Base-by-base conservation (phyloP, 2,888 invertebrate genomes). In the Chrysolina haemoptera region DNA sequence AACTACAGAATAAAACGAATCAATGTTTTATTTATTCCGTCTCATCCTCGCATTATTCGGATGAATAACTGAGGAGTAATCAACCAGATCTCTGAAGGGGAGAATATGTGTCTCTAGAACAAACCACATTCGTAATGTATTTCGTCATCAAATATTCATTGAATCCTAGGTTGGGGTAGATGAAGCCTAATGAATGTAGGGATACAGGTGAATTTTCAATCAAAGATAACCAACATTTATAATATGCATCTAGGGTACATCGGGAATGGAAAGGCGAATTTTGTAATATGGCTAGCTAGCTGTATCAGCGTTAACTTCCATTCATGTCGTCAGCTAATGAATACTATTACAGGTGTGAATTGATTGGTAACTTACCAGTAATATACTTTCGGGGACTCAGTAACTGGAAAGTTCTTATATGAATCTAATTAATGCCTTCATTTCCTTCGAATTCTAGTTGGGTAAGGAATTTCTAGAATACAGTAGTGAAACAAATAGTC, bases 141-240 rank as follows among this genome's bases (percentile, higher is more conserved):
- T n/a, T 16, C n/a, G 0, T n/a, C 6, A 59, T 59, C n/a, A 27
- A 59, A 27, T 59, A 59, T 59, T 59, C 59, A 53, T 20, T 53
- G 22, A 3, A 59, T 59, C 27, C 27, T 35, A 59, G 27, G 35
- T 59, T 22, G 35, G 12, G 35, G 11, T 35, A 59, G 22, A n/a
- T 46, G 46, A 27, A 35, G 59, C 59, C 14, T 35, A 35, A n/a
- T 59, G 59, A 59, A 59, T 59, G 59, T 12, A 50, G 8, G 59
- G 59, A 59, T 59, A 59, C 35, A 27, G 22, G 59, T 35, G 59
- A 59, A 59, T 59, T 35, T 59, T 35, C 27, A 4, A 59, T 59
- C 14, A 27, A 35, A 22, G 59, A 22, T 14, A 59, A 59, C 59
- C 35, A 59, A 27, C 46, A 46, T 46, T 46, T n/a, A 46, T 46